These are phyloP conservation scores for Spongia lamella DNA, from an alignment of 37 sponge, comb jelly and placozoan genomes.

Conservation along the genomic window DNA sequence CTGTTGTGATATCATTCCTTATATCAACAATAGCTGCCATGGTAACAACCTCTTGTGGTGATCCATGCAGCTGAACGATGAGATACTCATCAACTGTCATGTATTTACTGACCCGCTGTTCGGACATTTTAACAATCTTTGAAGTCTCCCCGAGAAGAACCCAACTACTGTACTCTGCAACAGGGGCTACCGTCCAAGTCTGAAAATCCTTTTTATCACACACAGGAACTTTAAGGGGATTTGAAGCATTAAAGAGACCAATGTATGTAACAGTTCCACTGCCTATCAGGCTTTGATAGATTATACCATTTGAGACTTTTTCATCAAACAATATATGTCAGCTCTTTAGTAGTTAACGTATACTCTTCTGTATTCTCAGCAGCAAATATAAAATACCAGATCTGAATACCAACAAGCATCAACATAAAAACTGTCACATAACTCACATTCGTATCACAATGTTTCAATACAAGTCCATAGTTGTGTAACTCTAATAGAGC, in stretches of 20 bases:
- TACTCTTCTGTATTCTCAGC: conserved; percentile 45
- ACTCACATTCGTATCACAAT: neutral
- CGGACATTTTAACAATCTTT: conserved; percentile 63
- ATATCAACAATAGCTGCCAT: conserved; percentile 27
- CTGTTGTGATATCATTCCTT: neutral
- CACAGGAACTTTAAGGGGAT: conserved; percentile 9
- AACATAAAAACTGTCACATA: neutral
- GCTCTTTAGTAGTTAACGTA: conserved; percentile 32
- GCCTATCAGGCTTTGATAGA: conserved; percentile 18
- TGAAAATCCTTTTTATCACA: conserved; percentile 51
- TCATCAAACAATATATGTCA: conserved; percentile 38
- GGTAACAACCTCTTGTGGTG: conserved; percentile 55
- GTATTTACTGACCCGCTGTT: conserved; percentile 31
- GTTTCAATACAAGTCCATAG: too few relatives aligned
- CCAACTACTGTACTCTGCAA: conserved; percentile 29
- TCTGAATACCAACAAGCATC: conserved; percentile 7
- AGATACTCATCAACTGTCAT: neutral
- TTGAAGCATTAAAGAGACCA: neutral
- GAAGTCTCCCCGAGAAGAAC: conserved; percentile 68
- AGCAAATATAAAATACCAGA: conserved; percentile 66
- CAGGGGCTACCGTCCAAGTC: conserved; percentile 56
- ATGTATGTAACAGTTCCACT: conserved; percentile 25
- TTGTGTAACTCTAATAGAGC: too few relatives aligned
- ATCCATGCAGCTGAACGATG: conserved; percentile 42
- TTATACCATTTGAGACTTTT: conserved; percentile 16